Evolutionary conservation across 2,113 vertebrate genomes (phyloP).

Genomic region (Formicarius rufipectus): DNA sequence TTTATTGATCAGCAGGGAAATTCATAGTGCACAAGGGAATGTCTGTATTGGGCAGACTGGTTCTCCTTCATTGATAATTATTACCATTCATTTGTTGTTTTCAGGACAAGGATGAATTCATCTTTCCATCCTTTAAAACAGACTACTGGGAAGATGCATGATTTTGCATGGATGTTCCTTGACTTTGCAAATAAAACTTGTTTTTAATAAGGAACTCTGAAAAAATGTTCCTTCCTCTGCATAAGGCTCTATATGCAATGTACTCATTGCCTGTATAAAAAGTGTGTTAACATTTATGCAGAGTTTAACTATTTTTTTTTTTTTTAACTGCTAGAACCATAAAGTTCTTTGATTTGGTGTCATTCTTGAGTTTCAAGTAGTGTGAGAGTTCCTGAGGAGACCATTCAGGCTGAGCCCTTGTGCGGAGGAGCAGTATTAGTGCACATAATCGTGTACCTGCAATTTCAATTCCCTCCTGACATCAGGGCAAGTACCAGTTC

Average conservation of each 20-base stretch:
- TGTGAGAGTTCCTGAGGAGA: background rate
- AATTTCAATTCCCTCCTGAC: background rate
- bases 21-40: background rate
- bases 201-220: background rate
- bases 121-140: background rate
- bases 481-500: background rate
- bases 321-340: background rate
- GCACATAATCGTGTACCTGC: background rate
- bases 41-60: background rate
- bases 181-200: background rate
- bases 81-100: background rate
- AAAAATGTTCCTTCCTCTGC: background rate
- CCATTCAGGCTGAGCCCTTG: background rate
- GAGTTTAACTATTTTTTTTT: background rate
- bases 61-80: background rate
- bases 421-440: background rate
- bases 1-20: background rate
- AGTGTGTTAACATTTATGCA: background rate
- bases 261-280: background rate
- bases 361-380: background rate
- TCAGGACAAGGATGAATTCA: background rate
- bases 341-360: background rate
- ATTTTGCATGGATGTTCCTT: background rate
- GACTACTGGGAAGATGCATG: background rate
- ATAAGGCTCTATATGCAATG: background rate